phyloP scores from a whole-genome alignment of 2,113 vertebrate species.

The Albula goreensis region DNA sequence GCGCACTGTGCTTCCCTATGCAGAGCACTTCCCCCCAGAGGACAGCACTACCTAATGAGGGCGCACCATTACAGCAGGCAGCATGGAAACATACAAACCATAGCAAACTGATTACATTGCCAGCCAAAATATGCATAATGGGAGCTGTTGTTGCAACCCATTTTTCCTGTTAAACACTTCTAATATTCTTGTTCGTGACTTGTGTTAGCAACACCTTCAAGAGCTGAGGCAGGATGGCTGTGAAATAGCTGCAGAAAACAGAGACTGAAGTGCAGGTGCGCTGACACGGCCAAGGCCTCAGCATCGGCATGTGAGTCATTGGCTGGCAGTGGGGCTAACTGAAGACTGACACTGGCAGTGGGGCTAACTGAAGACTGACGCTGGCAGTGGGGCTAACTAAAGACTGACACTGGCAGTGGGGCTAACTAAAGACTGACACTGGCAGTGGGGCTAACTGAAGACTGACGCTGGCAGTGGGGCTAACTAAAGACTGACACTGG shows the following conservation, averaged over 20 bases:
- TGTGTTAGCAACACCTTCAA: neutral
- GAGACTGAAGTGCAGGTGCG: too few relatives aligned
- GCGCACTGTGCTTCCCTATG: neutral
- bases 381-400: too few relatives aligned
- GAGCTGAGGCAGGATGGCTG: neutral
- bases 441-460: too few relatives aligned
- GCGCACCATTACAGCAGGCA: neutral
- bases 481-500: too few relatives aligned
- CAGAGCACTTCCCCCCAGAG: slow-evolving; percentile 21
- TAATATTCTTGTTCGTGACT: neutral
- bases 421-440: too few relatives aligned
- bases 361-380: too few relatives aligned
- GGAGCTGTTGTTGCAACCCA: slow-evolving; percentile 4
- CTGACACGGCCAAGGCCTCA: too few relatives aligned
- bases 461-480: too few relatives aligned
- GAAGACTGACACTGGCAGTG: too few relatives aligned
- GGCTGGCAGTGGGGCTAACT: too few relatives aligned
- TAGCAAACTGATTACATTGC: slow-evolving; percentile 43
- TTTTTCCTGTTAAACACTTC: slow-evolving; percentile 22
- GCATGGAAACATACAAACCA: slow-evolving; percentile 36
- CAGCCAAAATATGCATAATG: slow-evolving; percentile 15
- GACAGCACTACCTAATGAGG: slow-evolving; percentile 24
- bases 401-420: too few relatives aligned
- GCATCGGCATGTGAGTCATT: too few relatives aligned
- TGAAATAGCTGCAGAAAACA: neutral